Evolutionary conservation across 2,888 invertebrate species (phyloP).

Genomic region (Nowickia ferox): DNA sequence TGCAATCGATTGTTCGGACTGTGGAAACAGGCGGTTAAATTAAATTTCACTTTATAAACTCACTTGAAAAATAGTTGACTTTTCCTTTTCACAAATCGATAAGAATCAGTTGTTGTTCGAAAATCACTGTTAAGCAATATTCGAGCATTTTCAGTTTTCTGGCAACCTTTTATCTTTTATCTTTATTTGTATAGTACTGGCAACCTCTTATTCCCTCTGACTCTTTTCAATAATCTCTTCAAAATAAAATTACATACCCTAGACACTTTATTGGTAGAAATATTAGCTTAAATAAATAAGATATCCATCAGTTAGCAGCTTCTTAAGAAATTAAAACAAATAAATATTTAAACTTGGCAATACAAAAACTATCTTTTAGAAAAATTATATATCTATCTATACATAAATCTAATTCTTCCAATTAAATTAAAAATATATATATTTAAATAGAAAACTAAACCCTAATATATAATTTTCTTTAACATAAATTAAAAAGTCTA

Average conservation of each 20-base stretch:
- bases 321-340: constrained; percentile 30
- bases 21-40: too few species aligned
- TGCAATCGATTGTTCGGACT: too few species aligned
- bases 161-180: too few species aligned
- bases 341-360: constrained; percentile 17
- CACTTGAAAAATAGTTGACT: too few species aligned
- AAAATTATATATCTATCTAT: not conserved
- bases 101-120: too few species aligned
- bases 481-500: not conserved
- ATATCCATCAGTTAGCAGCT: constrained; percentile 41
- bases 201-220: not conserved
- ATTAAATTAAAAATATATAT: constrained; percentile 28
- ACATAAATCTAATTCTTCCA: constrained; percentile 58
- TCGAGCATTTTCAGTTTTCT: too few species aligned
- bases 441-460: constrained; percentile 10
- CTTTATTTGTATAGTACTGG: too few species aligned
- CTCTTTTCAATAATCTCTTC: not conserved
- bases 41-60: too few species aligned
- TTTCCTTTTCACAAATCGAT: too few species aligned
- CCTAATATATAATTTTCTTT: constrained; percentile 8
- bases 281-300: constrained; percentile 55
- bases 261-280: constrained; percentile 54
- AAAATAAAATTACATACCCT: constrained; percentile 4
- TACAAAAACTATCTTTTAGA: constrained; percentile 24
- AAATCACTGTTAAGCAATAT: too few species aligned